Evolutionary conservation across 2,113 vertebrate genomes (phyloP).

Genomic region (Perca schrenkii): DNA sequence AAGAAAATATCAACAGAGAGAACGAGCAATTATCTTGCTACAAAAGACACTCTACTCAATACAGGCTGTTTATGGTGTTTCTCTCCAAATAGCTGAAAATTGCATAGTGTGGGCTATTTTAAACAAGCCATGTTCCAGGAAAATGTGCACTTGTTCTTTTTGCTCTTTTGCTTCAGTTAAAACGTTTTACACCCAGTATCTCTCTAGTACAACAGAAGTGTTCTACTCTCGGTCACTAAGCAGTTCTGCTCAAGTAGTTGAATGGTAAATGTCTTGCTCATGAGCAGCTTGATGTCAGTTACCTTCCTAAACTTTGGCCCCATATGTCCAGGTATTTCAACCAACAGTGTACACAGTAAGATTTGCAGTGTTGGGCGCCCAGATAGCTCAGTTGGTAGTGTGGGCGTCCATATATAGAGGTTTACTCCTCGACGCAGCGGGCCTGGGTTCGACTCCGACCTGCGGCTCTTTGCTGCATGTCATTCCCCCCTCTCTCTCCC

Average conservation of each 20-base stretch:
- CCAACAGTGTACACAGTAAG: not conserved
- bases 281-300: not conserved
- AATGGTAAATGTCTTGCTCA: not conserved
- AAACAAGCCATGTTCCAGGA: conserved; percentile 21
- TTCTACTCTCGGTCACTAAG: not conserved
- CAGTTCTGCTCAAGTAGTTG: not conserved
- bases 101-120: conserved; percentile 12
- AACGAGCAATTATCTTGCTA: conserved; percentile 47
- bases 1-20: conserved; percentile 33
- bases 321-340: not conserved
- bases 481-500: too few relatives aligned
- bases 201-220: conserved; percentile 3
- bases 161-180: conserved; percentile 1
- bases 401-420: too few relatives aligned
- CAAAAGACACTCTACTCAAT: conserved; percentile 47
- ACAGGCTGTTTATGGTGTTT: conserved; percentile 14
- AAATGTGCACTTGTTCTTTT: not conserved
- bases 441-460: too few relatives aligned
- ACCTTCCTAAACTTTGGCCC: not conserved
- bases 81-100: conserved; percentile 39
- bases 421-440: too few relatives aligned
- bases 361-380: not conserved
- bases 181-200: conserved; percentile 3
- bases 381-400: too few relatives aligned
- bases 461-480: too few relatives aligned